A percentile compares a stretch with the other conserved stretches of the same genome.
Evolutionary conservation across 2,113 vertebrate genomes (phyloP).

Genomic region (Calidris pugnax): DNA sequence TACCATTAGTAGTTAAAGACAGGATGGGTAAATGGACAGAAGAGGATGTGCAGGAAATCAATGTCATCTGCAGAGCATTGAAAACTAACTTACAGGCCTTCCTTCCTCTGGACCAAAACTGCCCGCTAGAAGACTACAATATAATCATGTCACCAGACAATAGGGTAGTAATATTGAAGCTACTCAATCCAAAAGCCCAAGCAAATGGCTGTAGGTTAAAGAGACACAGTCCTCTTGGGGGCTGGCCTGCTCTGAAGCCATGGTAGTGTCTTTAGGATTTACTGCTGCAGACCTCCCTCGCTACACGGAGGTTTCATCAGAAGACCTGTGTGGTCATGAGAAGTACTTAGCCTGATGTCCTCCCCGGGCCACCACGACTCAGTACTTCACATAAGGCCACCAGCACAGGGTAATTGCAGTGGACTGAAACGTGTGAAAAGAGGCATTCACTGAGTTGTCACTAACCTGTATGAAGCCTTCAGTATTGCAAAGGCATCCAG

Average conservation of each 20-base stretch:
- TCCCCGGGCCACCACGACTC: background rate
- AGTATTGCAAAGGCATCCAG: background rate
- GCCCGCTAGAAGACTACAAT: background rate
- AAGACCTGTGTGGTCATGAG: fast-evolving
- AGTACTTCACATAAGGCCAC: background rate
- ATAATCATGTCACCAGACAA: background rate
- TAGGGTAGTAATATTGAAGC: background rate
- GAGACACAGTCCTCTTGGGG: background rate
- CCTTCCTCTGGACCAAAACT: background rate
- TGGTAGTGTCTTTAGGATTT: background rate
- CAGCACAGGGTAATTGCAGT: background rate
- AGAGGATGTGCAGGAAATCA: background rate
- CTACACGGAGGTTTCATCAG: fast-evolving
- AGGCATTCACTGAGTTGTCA: background rate
- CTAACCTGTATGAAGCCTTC: background rate
- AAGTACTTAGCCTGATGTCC: fast-evolving
- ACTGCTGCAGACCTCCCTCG: background rate
- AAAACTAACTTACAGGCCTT: background rate
- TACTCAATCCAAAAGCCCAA: background rate
- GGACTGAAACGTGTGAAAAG: background rate
- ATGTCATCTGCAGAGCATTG: background rate
- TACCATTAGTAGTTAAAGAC: background rate
- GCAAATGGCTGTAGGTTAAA: background rate
- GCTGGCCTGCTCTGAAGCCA: background rate
- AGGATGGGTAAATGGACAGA: background rate